Percentiles rank a stretch among this genome's conserved stretches.
Evolutionary conservation across 2,797 vertebrate species (phyloP).

Genomic region (Gila robusta): DNA sequence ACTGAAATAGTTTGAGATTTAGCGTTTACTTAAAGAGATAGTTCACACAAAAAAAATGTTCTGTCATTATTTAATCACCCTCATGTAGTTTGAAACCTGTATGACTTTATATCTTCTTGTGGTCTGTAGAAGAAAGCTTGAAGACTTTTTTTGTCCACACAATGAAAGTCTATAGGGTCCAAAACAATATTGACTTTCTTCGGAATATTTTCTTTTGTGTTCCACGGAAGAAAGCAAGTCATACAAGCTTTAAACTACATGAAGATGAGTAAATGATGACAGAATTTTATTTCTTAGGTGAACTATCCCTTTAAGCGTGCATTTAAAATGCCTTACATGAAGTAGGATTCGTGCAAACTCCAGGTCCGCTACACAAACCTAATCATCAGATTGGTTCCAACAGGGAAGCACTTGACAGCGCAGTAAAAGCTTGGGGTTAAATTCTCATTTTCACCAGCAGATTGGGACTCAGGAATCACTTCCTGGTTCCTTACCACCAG

Average conservation of each 20-base stretch:
- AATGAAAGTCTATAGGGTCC: not conserved
- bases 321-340: not conserved
- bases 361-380: not conserved
- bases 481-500: conserved; percentile 32
- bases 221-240: not conserved
- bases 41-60: not conserved
- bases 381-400: conserved; percentile 17
- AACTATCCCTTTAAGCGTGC: not conserved
- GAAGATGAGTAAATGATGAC: not conserved
- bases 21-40: not conserved
- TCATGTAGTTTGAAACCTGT: not conserved
- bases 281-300: not conserved
- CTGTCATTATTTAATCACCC: not conserved
- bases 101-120: not conserved
- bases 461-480: conserved; percentile 33
- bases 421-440: conserved; percentile 23
- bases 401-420: not conserved
- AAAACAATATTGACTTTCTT: not conserved
- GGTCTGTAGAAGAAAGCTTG: no score
- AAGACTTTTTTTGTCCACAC: not conserved
- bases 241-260: not conserved
- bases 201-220: not conserved
- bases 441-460: conserved; percentile 41
- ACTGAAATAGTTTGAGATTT: conserved; percentile 5
- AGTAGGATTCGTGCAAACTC: conserved; percentile 13